Base-by-base conservation (phyloP, 2,113 vertebrate species). In the Budorcas taxicolor region DNA sequence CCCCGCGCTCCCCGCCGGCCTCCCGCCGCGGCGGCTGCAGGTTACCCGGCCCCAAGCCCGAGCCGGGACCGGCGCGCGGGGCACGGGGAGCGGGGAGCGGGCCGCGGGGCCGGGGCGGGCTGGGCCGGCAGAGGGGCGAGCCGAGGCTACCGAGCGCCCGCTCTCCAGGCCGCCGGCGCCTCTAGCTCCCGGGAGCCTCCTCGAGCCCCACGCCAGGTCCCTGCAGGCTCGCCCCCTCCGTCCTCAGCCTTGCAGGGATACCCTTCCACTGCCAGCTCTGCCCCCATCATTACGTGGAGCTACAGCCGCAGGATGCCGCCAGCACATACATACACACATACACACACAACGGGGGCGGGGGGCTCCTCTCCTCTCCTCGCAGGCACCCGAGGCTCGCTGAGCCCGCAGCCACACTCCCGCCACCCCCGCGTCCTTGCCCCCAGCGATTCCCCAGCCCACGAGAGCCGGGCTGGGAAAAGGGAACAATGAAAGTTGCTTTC, bases 401-500 rank as follows among this genome's bases (percentile, higher is more conserved):
- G 67, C 40, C 87, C 31, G 0, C 71, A 16, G 31, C 27, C 78
- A 15, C 52, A 92, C 74, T 90, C 97, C 23, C 9, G 52, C 71
- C 94, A 33, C 50, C 83, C 55, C 43, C 50, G 31, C 25, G 36
- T 27, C 29, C 33, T n/a, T 4, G 84, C 21, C 84, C 92, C n/a
- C 1, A 19, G 55, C 19, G 25, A 50, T 33, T 33, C 29, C 50
- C 57, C n/a, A 17, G 7, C 71, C 67, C 57, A 36, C 6, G 3
- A 36, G 5, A 76, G 86, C 10, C 0, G 11, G 13, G 31, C 3
- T 3, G 27, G 7, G 15, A 4, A 96, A 87, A 93, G 95, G 47
- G 43, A 91, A 92, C 97, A 90, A 87, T 88, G n/a, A 60, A 94
- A 97, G 97, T 97, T 94, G 97, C 88, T 85, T 95, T 92, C 87